Evolutionary conservation across 2,888 invertebrate species (phyloP), one percentile per base, ranked within the genome.

Genomic region (Schizotus pectinicornis): DNA sequence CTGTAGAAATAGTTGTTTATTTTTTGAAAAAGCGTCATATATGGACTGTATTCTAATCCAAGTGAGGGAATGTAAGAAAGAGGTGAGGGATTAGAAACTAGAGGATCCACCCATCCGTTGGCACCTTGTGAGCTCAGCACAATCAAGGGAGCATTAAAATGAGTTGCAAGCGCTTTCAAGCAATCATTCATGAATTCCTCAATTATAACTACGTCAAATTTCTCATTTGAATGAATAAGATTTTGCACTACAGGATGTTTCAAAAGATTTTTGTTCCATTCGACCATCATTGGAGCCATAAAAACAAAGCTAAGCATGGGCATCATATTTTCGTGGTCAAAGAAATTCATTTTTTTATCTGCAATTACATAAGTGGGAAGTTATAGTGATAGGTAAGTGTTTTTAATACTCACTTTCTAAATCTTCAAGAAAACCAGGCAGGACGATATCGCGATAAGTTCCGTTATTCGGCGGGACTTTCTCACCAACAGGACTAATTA

Each of bases 61-160:
- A 77, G 75, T 38, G 81, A 80, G 0, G 84, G 82, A 30, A 83
- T 78, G 69, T 81, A 83, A 0, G 84, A 80, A 67, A 79, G 79
- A 0, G 83, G 81, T 1, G 77, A 73, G 1, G 83, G 79, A 45
- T 81, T 72, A 1, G 83, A 83, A 73, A 82, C 78, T 61, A 79
- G 75, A 46, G 79, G 77, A 49, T 81, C 81, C 63, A 82, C 77
- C 70, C 79, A 80, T 7, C 77, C 34, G 22, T 39, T 46, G 0
- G 74, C 74, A 31, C 76, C 67, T 55, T 82, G 55, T 0, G 82
- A 80, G 67, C 80, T 81, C 2, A 80, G 67, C 0, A 75, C 31
- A 14, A 81, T 71, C 7, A 77, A 56, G 0, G 77, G 78, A 3
- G 76, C 75, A n/a, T 79, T 71, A 60, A 71, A 75, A 56, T 74